Evolutionary conservation across 2,113 vertebrate species (phyloP).

Genomic region (Tachycineta bicolor): DNA sequence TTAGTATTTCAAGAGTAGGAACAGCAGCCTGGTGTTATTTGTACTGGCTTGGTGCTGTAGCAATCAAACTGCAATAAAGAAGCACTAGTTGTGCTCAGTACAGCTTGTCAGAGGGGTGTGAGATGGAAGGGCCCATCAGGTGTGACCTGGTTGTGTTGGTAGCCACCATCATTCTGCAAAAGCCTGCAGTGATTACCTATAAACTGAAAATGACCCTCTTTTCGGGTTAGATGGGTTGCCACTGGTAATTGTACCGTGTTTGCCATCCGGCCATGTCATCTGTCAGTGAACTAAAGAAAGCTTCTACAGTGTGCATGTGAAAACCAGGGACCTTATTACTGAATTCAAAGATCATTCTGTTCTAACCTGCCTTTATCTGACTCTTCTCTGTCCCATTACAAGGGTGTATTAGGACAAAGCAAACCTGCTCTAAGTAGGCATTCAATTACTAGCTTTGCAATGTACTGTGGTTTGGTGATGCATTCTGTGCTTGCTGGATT

Average conservation of each 20-base stretch:
- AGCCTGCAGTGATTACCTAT: not conserved
- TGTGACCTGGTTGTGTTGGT: not conserved
- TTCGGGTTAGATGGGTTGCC: not conserved
- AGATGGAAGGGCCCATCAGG: rapidly evolving
- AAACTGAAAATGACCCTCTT: not conserved
- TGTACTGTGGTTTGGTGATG: not conserved
- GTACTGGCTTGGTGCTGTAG: not conserved
- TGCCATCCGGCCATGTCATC: not conserved
- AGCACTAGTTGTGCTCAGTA: not conserved
- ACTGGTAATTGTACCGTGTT: not conserved
- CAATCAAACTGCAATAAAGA: not conserved
- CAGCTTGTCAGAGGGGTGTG: rapidly evolving
- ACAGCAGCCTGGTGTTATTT: not conserved
- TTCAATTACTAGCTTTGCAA: constrained; percentile 1
- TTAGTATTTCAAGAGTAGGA: not conserved
- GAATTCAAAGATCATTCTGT: not conserved
- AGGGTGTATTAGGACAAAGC: not conserved
- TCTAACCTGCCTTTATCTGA: not conserved
- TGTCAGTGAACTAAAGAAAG: not conserved
- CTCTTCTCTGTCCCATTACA: constrained; percentile 13
- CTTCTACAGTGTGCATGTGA: not conserved
- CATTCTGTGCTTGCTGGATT: not conserved
- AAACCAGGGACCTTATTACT: not conserved
- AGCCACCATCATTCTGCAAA: not conserved
- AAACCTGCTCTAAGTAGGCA: constrained; percentile 12